Conservation (phyloP, 2,797 vertebrate species). For the Acestrorhynchus altus region DNA sequence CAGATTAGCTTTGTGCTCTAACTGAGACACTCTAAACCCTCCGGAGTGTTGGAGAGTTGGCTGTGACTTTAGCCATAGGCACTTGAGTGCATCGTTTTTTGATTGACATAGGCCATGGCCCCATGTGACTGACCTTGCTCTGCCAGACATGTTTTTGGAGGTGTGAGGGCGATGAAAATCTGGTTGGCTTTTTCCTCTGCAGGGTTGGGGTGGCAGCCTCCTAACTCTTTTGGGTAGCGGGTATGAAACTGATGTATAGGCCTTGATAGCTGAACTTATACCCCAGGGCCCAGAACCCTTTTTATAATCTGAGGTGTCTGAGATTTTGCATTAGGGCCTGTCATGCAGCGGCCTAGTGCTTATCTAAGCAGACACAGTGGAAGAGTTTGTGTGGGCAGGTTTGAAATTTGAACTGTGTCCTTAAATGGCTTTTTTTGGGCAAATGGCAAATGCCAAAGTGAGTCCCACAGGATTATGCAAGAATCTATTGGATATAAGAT, state of each 20-base stretch:
- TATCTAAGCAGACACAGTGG: slow-evolving; percentile 16
- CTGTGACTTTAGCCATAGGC: slow-evolving; percentile 34
- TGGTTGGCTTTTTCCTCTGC: slow-evolving; percentile 41
- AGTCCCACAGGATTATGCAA: too few species aligned
- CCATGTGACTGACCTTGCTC: slow-evolving; percentile 45
- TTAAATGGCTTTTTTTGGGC: not conserved
- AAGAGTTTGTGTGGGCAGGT: not conserved
- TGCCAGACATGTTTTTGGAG: slow-evolving; percentile 45
- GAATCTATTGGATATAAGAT: too few species aligned
- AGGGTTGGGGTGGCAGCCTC: slow-evolving; percentile 29
- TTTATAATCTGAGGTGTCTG: slow-evolving; percentile 38
- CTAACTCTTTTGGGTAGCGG: slow-evolving; percentile 52
- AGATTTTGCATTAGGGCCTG: slow-evolving; percentile 27
- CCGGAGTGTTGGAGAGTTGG: slow-evolving; percentile 21
- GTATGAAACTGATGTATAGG: slow-evolving; percentile 51
- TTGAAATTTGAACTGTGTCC: not conserved
- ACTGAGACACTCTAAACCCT: slow-evolving; percentile 1
- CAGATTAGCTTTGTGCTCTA: slow-evolving; percentile 25
- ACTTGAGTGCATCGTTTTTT: slow-evolving; percentile 18
- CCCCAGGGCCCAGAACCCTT: slow-evolving; percentile 36
- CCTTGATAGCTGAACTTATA: slow-evolving; percentile 45
- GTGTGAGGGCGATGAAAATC: slow-evolving; percentile 48
- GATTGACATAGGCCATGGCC: slow-evolving; percentile 46
- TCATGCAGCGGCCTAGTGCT: slow-evolving; percentile 25
- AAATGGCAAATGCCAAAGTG: too few species aligned